phyloP scores from a whole-genome alignment of 2,888 invertebrate genomes.

The Cyrtodaria siliqua region DNA sequence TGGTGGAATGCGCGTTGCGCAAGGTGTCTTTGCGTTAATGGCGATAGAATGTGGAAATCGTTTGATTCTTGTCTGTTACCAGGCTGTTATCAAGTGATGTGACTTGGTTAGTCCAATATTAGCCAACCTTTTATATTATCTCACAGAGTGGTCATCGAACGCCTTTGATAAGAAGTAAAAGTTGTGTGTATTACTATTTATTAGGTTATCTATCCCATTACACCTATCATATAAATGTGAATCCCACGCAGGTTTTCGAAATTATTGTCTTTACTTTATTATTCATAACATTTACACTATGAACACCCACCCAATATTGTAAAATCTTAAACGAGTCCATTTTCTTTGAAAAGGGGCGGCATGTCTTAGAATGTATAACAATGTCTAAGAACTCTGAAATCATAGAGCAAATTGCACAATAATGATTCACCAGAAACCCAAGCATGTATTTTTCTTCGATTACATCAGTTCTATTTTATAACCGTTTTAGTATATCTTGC shows the following conservation, averaged over 20 bases:
- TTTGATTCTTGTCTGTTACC: background rate
- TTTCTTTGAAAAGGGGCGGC: too few relatives aligned
- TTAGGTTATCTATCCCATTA: background rate
- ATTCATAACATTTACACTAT: background rate
- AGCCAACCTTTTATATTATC: slow-evolving; percentile 11
- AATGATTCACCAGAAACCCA: too few relatives aligned
- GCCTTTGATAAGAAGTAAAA: slow-evolving; percentile 26
- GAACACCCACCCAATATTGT: too few relatives aligned
- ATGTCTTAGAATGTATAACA: too few relatives aligned
- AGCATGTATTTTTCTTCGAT: too few relatives aligned
- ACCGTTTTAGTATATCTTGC: background rate
- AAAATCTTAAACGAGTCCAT: too few relatives aligned
- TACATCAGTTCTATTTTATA: background rate
- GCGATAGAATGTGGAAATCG: background rate
- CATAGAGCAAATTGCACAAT: too few relatives aligned
- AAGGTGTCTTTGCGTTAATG: slow-evolving; percentile 28
- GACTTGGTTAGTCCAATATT: slow-evolving; percentile 21
- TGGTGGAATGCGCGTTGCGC: slow-evolving; percentile 37
- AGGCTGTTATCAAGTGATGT: slow-evolving; percentile 2
- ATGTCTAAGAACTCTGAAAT: too few relatives aligned
- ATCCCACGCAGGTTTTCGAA: background rate
- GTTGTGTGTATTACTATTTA: background rate
- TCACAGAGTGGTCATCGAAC: slow-evolving; percentile 14
- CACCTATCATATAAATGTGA: background rate
- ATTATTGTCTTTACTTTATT: background rate